Evolutionary conservation across 1,140 invertebrate species (phyloP).

Genomic region (Bombus vancouverensis): DNA sequence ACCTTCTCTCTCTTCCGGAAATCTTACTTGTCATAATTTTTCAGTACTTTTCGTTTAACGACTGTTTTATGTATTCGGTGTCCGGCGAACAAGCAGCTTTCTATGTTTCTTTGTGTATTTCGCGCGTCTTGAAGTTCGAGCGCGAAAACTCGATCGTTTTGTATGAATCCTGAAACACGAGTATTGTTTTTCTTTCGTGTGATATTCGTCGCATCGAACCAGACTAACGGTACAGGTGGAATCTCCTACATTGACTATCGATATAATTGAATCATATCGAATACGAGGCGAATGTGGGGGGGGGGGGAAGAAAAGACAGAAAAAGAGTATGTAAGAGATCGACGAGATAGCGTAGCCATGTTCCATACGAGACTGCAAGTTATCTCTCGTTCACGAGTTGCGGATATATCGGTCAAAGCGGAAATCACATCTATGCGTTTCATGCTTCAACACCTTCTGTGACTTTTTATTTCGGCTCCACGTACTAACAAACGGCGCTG

Average conservation of each 20-base stretch:
- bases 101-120: not conserved
- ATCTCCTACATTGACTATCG: too few relatives aligned
- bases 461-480: too few relatives aligned
- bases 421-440: not conserved
- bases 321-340: not conserved
- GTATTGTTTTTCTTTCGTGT: too few relatives aligned
- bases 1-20: not conserved
- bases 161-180: not conserved
- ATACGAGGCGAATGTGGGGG: too few relatives aligned
- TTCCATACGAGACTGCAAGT: not conserved
- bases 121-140: not conserved
- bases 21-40: not conserved
- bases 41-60: constrained; percentile 5
- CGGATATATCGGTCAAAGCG: not conserved
- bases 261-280: too few relatives aligned
- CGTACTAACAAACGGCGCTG: too few relatives aligned
- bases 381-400: not conserved
- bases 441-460: too few relatives aligned
- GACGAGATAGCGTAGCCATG: not conserved
- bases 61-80: not conserved
- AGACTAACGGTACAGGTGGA: too few relatives aligned
- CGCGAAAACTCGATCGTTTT: not conserved
- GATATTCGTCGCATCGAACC: too few relatives aligned
- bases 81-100: constrained; percentile 11
- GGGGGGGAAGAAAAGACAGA: not conserved